A percentile compares a stretch with the other conserved stretches of the same genome.
phyloP scores from a whole-genome alignment of 2,888 invertebrate genomes.

The Drosophila rellima region DNA sequence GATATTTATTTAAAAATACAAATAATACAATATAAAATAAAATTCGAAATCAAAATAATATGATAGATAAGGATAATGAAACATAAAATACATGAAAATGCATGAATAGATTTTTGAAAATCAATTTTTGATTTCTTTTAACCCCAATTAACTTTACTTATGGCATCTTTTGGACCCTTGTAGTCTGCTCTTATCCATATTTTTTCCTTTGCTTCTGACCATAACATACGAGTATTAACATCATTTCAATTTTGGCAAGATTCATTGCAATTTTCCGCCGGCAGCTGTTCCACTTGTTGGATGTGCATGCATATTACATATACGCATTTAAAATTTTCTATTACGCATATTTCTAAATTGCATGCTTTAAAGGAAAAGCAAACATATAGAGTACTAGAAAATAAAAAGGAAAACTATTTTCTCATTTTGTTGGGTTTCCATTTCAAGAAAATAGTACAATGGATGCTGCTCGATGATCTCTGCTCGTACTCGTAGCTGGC shows the following conservation, averaged over 20 bases:
- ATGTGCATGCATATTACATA: slow-evolving; percentile 63
- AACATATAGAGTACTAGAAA: background rate
- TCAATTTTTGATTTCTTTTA: background rate
- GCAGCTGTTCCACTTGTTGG: slow-evolving; percentile 57
- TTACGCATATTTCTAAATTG: slow-evolving; percentile 58
- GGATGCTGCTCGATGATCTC: slow-evolving; percentile 58
- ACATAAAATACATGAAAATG: too few species aligned
- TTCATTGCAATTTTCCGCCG: background rate
- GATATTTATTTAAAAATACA: background rate
- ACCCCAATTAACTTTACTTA: background rate
- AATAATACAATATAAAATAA: background rate
- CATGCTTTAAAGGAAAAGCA: slow-evolving; percentile 30
- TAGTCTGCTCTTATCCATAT: background rate
- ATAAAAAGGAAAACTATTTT: slow-evolving; percentile 1
- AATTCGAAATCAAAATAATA: too few species aligned
- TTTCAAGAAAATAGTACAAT: slow-evolving; percentile 47
- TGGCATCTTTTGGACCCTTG: background rate
- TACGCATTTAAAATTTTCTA: slow-evolving; percentile 53
- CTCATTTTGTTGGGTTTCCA: slow-evolving; percentile 25
- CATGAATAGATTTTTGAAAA: background rate
- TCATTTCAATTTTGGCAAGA: slow-evolving; percentile 1
- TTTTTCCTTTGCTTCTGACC: background rate
- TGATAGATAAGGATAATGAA: too few species aligned
- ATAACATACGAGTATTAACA: background rate
- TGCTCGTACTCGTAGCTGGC: slow-evolving; percentile 15